Evolutionary conservation across 2,888 invertebrate species (phyloP).

Genomic region (Mamestra brassicae): DNA sequence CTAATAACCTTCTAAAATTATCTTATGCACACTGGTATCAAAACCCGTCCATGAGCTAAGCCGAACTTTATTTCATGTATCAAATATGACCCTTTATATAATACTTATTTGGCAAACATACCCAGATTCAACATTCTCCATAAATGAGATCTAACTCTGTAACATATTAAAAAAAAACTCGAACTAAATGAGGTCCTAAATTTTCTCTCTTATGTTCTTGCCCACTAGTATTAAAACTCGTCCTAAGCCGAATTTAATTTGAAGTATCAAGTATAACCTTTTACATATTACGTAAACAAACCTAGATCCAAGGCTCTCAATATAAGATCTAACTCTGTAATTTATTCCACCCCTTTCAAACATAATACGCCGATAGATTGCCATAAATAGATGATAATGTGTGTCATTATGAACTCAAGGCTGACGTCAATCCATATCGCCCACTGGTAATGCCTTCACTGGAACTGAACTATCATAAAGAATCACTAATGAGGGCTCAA

Average conservation of each 20-base stretch:
- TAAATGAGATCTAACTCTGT: too few species aligned
- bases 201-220: background rate
- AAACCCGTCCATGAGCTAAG: background rate
- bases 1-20: too few species aligned
- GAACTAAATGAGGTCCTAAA: too few species aligned
- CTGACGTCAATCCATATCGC: slow-evolving; percentile 11
- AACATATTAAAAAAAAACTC: background rate
- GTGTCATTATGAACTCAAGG: slow-evolving; percentile 2
- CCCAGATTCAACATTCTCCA: too few species aligned
- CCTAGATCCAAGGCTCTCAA: slow-evolving; percentile 2
- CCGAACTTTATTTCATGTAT: too few species aligned
- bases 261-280: slow-evolving; percentile 28
- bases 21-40: background rate
- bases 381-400: background rate
- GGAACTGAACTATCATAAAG: slow-evolving; percentile 26
- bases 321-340: background rate
- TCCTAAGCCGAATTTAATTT: slow-evolving; percentile 22
- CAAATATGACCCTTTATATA: too few species aligned
- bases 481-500: slow-evolving; percentile 48
- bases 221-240: background rate
- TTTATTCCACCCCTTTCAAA: background rate
- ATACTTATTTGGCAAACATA: too few species aligned
- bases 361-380: background rate
- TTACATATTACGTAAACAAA: slow-evolving; percentile 25
- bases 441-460: slow-evolving; percentile 3